phyloP scores from a whole-genome alignment of 2,797 vertebrate species.

The Steatocranus sp. region DNA sequence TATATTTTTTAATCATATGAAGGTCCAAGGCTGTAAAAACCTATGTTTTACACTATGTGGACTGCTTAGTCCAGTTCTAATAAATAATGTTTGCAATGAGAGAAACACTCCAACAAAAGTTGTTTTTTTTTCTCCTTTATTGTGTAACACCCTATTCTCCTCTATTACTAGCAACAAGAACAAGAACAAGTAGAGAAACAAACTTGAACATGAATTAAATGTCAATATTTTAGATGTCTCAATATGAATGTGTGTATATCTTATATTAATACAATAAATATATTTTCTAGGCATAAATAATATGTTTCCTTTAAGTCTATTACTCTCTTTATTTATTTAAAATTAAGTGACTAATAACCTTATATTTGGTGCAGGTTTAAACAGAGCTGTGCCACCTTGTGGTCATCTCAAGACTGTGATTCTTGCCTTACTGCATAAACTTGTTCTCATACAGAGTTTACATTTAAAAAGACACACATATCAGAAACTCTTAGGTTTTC shows the following conservation, averaged over 20 bases:
- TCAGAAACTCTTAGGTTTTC: background rate
- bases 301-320: rapidly evolving
- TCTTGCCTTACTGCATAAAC: background rate
- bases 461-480: background rate
- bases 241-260: background rate
- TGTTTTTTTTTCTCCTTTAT: background rate
- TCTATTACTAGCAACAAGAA: background rate
- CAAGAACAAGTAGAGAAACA: background rate
- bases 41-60: background rate
- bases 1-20: background rate
- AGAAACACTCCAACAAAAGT: background rate
- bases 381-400: constrained; percentile 50
- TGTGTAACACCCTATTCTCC: rapidly evolving
- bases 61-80: background rate
- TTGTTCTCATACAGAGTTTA: background rate
- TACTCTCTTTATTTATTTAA: background rate
- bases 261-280: background rate
- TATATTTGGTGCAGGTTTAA: background rate
- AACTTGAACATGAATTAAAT: background rate
- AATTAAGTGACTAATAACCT: background rate
- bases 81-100: background rate
- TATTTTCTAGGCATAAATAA: background rate
- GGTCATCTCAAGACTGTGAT: background rate
- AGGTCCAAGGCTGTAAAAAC: background rate
- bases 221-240: background rate